Evolutionary conservation across 2,113 vertebrate genomes (phyloP).

Genomic region (Hemicordylus capensis): DNA sequence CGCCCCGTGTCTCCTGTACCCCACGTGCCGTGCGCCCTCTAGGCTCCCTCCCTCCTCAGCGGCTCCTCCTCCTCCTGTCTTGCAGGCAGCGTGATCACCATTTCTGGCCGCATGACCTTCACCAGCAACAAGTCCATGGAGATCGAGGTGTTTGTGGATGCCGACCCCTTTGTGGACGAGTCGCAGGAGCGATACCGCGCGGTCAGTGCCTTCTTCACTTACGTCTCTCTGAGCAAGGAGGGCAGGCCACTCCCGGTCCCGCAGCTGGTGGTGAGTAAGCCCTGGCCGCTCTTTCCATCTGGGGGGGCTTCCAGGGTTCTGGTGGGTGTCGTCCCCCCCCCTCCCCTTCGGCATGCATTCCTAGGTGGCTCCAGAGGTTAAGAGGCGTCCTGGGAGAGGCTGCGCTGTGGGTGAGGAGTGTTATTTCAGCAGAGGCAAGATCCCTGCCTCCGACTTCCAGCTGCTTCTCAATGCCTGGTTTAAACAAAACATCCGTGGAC

Average conservation of each 20-base stretch:
- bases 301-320: no score
- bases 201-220: constrained; percentile 94
- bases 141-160: constrained; percentile 94
- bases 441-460: neutral
- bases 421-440: neutral
- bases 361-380: neutral
- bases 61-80: neutral
- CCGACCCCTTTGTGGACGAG: constrained; percentile 78
- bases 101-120: constrained; percentile 93
- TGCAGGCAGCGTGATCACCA: constrained; percentile 89
- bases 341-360: neutral
- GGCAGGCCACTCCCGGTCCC: constrained; percentile 85
- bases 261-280: constrained; percentile 85
- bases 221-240: constrained; percentile 91
- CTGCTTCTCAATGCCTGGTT: neutral
- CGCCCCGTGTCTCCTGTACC: no score
- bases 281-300: no score
- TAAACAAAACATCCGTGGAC: neutral
- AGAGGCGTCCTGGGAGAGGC: neutral
- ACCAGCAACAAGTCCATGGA: constrained; percentile 96
- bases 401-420: neutral
- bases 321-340: neutral
- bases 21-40: no score
- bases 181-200: constrained; percentile 83
- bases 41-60: no score